phyloP scores from a whole-genome alignment of 2,113 vertebrate species.

The Centrocercus urophasianus region DNA sequence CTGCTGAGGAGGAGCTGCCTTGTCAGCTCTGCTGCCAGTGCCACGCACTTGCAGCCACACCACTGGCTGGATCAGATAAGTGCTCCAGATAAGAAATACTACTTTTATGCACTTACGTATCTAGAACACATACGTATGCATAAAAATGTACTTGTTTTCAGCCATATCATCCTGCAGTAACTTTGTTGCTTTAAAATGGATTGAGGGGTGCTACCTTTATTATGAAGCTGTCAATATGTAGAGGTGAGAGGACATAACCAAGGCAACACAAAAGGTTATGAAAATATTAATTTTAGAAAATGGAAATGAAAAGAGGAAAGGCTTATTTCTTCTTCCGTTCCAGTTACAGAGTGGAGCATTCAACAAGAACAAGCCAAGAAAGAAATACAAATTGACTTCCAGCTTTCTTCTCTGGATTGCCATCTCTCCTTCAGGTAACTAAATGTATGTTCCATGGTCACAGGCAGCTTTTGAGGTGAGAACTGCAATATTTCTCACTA shows the following conservation, averaged over 20 bases:
- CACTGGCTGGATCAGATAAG: not conserved
- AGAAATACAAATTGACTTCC: not conserved
- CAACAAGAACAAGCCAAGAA: not conserved
- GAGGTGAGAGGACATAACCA: not conserved
- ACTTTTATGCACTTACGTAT: not conserved
- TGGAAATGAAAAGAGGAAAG: not conserved
- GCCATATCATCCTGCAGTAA: not conserved
- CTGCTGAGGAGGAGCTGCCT: not conserved
- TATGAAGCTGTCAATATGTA: not conserved
- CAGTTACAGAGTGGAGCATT: not conserved
- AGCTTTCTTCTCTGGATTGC: not conserved
- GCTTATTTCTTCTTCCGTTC: not conserved
- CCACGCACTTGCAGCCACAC: not conserved
- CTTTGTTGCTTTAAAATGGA: not conserved
- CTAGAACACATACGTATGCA: not conserved
- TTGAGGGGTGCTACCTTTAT: not conserved
- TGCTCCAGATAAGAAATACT: not conserved
- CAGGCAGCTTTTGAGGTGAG: not conserved
- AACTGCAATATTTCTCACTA: not conserved
- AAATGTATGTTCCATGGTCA: rapidly evolving
- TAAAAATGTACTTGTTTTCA: not conserved
- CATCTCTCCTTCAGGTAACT: not conserved
- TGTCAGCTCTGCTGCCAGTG: not conserved
- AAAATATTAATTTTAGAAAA: not conserved
- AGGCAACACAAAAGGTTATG: not conserved